Evolutionary conservation across 2,797 vertebrate species (phyloP).

Genomic region (Bovichtus variegatus): DNA sequence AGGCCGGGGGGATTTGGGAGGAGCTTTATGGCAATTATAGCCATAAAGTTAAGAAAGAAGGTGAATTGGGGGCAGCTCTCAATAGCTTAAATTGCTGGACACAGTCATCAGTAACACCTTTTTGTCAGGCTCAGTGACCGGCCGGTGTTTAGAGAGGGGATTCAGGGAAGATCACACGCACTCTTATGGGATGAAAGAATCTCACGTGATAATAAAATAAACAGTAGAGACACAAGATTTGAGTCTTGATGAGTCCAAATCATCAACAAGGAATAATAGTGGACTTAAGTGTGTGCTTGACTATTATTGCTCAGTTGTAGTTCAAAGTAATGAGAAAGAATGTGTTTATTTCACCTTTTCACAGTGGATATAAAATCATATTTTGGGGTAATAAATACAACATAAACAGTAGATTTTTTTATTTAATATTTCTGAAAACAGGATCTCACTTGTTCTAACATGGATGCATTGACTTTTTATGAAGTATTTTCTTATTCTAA

Average conservation of each 20-base stretch:
- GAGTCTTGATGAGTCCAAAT: conserved; percentile 9
- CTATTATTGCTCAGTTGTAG: background rate
- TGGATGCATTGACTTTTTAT: background rate
- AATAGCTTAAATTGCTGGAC: conserved; percentile 81
- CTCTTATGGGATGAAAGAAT: conserved; percentile 60
- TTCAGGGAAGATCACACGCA: conserved; percentile 74
- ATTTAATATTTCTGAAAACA: background rate
- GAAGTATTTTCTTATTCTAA: too few relatives aligned
- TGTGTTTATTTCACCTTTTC: background rate
- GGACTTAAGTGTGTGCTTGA: background rate
- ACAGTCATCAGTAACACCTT: conserved; percentile 82
- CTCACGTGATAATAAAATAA: conserved; percentile 73
- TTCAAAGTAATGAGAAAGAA: background rate
- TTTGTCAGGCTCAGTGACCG: conserved; percentile 73
- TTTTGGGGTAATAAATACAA: background rate
- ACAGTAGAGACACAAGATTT: conserved; percentile 27
- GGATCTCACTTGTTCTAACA: background rate
- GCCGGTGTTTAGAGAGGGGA: conserved; percentile 61
- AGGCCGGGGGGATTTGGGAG: conserved; percentile 51
- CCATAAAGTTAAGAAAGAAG: conserved; percentile 82
- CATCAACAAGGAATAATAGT: background rate
- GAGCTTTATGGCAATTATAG: conserved; percentile 80
- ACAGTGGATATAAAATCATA: background rate
- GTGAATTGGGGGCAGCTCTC: conserved; percentile 77
- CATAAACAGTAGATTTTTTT: background rate